Conservation (phyloP, 2,888 invertebrate genomes). For the Byasa hedistus region DNA sequence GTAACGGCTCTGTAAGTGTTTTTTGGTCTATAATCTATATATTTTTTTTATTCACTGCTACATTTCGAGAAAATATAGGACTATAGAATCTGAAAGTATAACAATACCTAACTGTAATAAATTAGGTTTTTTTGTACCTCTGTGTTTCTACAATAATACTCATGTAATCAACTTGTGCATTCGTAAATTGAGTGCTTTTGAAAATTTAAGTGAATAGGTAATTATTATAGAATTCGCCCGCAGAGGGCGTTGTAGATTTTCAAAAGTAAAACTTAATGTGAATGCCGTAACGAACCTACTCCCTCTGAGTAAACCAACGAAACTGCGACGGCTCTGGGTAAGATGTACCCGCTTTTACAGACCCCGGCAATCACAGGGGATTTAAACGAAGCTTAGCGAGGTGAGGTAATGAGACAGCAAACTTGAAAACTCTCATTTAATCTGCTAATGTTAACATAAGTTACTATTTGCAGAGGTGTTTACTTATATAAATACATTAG, state of each 20-base stretch:
- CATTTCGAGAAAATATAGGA: not conserved
- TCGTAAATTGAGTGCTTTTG: conserved; percentile 13
- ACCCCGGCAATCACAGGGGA: conserved; percentile 32
- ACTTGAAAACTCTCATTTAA: conserved; percentile 37
- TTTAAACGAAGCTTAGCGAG: conserved; percentile 31
- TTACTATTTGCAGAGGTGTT: conserved; percentile 30
- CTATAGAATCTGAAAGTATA: no score
- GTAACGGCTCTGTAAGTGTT: not conserved
- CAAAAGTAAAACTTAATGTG: conserved; percentile 18
- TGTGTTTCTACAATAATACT: not conserved
- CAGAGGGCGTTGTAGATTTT: not conserved
- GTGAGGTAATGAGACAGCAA: conserved; percentile 34
- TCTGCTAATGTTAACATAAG: conserved; percentile 35
- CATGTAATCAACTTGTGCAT: not conserved
- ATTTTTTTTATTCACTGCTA: not conserved
- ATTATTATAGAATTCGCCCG: conserved; percentile 11
- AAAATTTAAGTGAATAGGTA: conserved; percentile 9
- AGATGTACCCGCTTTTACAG: conserved; percentile 25
- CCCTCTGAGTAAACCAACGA: not conserved
- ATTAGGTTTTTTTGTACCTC: no score
- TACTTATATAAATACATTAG: conserved; percentile 32
- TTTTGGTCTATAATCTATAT: not conserved
- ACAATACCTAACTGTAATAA: no score
- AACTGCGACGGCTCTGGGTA: conserved; percentile 23
- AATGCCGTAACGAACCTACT: conserved; percentile 20